Percentiles rank a stretch among this genome's conserved stretches.
Evolutionary conservation across 1,140 invertebrate species (phyloP).

Genomic region (Polyergus mexicanus): DNA sequence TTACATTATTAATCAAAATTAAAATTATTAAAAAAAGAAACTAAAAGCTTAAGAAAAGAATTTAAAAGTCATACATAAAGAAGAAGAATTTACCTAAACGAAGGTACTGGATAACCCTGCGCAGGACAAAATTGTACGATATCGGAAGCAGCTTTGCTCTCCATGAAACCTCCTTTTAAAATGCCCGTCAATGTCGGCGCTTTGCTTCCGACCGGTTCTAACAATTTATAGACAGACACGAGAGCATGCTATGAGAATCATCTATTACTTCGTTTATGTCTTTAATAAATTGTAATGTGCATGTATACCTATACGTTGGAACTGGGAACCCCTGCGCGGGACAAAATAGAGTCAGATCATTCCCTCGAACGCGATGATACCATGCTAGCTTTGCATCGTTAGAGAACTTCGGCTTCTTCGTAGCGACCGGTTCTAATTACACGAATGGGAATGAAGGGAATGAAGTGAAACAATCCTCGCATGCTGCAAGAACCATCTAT

Average conservation of each 20-base stretch:
- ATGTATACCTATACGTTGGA: conserved; percentile 86
- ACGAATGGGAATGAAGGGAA: not conserved
- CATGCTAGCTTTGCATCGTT: conserved; percentile 84
- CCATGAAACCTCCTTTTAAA: conserved; percentile 80
- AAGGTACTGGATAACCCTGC: conserved; percentile 90
- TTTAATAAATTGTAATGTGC: conserved; percentile 5
- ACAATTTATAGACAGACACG: conserved; percentile 69
- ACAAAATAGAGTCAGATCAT: conserved; percentile 83
- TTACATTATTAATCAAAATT: not conserved
- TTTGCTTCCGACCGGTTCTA: conserved; percentile 83
- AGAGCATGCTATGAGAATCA: conserved; percentile 59
- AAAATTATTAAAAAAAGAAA: not conserved
- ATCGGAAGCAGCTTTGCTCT: conserved; percentile 82
- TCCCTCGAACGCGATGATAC: conserved; percentile 77
- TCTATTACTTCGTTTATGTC: conserved; percentile 64
- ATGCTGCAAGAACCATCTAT: not conserved
- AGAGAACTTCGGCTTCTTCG: conserved; percentile 88
- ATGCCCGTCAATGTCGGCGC: conserved; percentile 81
- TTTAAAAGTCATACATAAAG: not conserved
- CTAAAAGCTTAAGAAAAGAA: not conserved
- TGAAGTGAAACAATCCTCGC: not conserved
- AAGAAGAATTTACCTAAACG: conserved; percentile 88
- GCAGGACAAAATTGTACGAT: conserved; percentile 89
- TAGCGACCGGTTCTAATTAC: conserved; percentile 88
- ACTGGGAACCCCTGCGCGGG: conserved; percentile 91